Base-by-base conservation (phyloP, 2,113 vertebrate genomes). In the Sigmodon hispidus region DNA sequence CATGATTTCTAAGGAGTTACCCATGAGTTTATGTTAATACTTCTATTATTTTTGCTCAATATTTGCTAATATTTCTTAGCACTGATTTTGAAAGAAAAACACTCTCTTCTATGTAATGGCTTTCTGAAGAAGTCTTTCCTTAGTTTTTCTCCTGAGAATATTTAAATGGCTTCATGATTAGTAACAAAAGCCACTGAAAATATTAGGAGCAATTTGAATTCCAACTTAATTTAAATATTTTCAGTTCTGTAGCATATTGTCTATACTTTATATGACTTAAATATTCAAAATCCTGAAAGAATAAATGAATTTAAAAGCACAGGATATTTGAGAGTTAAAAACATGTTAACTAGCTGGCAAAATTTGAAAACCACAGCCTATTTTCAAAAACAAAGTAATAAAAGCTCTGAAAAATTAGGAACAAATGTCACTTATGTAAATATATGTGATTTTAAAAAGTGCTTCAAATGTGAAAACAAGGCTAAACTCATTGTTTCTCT, bases 191-290 rank as follows among this genome's bases (percentile, higher is more conserved):
- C 6, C 22, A 89, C 40, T 85, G n/a, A 91, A 90, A 67, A 87
- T 73, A 75, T 88, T 85, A 29, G 61, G n/a, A 76, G 7, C 29
- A 43, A 1, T 63, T 1, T 93, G 45, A 95, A 76, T 93, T 91
- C 26, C 36, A 93, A 91, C n/a, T 96, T 90, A 96, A 92, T 86
- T 40, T 86, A 95, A 93, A 86, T 88, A 86, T 93, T 91, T 69
- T 85, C 87, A 83, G 15, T 93, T 91, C 70, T 72, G 86, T 59
- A 2, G 4, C 43, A 86, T 67, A 45, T 57, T 86, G 88, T 94
- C 91, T 93, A 96, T 93, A 92, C 96, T 93, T 96, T 92, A 96
- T 75, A 52, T 94, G 43, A 3, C 61, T 97, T 96, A 95, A 93
- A 88, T 97, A 96, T 81, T 77, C 34, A 90, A 90, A 52, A 91